phyloP scores from a whole-genome alignment of 35 echinoderm and acorn worm species.

The Ptychodera flava region DNA sequence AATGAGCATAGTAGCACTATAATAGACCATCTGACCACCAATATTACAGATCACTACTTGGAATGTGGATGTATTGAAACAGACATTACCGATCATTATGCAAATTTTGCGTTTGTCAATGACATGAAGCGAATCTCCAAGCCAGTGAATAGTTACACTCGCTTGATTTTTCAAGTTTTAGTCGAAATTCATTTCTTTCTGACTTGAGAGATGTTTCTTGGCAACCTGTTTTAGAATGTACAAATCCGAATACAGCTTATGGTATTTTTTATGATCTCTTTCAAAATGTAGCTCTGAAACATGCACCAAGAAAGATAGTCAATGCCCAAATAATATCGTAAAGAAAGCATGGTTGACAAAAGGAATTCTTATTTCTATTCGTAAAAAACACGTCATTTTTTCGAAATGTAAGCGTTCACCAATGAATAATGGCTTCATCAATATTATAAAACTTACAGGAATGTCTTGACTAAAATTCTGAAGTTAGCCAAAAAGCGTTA shows the following conservation, averaged over 20 bases:
- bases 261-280: background rate
- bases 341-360: background rate
- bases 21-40: background rate
- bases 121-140: background rate
- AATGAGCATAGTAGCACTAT: background rate
- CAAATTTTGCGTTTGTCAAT: background rate
- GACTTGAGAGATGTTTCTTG: background rate
- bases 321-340: background rate
- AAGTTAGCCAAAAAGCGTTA: background rate
- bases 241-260: background rate
- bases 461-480: background rate
- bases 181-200: background rate
- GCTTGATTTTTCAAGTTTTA: background rate
- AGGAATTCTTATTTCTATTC: background rate
- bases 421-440: background rate
- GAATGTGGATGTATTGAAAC: background rate
- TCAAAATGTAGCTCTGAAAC: background rate
- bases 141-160: background rate
- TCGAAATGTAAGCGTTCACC: background rate
- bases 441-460: background rate
- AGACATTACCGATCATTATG: background rate
- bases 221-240: background rate
- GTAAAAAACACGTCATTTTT: background rate
- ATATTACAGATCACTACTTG: background rate
- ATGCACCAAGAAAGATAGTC: background rate